Evolutionary conservation across 2,113 vertebrate genomes (phyloP).

Genomic region (Clarias batrachus): DNA sequence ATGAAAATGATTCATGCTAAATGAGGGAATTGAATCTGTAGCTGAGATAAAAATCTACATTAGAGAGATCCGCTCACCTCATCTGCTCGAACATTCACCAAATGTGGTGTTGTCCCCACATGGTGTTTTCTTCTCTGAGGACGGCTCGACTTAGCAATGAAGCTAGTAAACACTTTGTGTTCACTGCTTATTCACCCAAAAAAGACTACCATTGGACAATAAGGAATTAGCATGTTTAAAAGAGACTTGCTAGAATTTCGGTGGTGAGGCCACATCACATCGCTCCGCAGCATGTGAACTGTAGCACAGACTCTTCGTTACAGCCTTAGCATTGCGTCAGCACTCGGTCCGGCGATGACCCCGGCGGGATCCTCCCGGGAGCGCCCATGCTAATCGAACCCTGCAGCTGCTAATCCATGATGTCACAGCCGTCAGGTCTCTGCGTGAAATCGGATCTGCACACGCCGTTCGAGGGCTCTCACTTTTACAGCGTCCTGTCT

Average conservation of each 20-base stretch:
- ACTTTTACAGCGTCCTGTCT: not conserved
- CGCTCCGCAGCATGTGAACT: not conserved
- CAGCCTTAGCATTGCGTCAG: not conserved
- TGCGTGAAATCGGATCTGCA: constrained; percentile 16
- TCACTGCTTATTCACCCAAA: not conserved
- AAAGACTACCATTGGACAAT: not conserved
- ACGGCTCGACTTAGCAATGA: not conserved
- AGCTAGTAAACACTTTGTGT: not conserved
- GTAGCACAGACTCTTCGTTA: not conserved
- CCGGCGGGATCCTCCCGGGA: not conserved
- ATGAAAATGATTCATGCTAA: not conserved
- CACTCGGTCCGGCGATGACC: constrained; percentile 2
- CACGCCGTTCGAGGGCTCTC: not conserved
- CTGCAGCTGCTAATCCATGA: constrained; percentile 40
- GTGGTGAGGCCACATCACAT: not conserved
- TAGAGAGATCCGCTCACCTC: not conserved
- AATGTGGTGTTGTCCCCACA: not conserved
- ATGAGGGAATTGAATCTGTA: not conserved
- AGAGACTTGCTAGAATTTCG: not conserved
- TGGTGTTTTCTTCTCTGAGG: not conserved
- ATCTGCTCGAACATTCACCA: not conserved
- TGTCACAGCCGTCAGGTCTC: constrained; percentile 27
- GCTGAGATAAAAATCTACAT: not conserved
- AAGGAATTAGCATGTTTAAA: not conserved
- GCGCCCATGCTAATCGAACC: constrained; percentile 7